Evolutionary conservation across 2,113 vertebrate species (phyloP).

Genomic region (Limnothrissa miodon): DNA sequence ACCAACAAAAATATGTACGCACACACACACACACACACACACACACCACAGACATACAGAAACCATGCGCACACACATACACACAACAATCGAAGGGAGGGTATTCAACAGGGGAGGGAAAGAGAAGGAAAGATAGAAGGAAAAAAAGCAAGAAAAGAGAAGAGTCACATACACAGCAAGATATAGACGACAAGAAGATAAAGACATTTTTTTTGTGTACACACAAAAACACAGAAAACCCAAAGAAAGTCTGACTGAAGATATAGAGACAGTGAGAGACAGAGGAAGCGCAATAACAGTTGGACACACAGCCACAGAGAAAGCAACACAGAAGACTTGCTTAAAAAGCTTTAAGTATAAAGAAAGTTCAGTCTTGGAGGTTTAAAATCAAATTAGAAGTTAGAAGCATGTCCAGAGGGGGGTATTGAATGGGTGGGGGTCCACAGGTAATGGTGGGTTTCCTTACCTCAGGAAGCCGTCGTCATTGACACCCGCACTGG

Average conservation of each 20-base stretch:
- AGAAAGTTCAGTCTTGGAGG: neutral
- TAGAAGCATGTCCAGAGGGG: neutral
- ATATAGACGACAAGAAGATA: constrained; percentile 58
- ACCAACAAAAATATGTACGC: constrained; percentile 55
- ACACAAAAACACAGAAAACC: constrained; percentile 53
- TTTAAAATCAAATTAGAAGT: neutral
- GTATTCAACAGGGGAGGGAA: constrained; percentile 53
- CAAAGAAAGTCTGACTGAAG: constrained; percentile 11
- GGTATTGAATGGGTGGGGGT: neutral
- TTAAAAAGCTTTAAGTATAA: neutral
- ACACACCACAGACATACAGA: constrained; percentile 52
- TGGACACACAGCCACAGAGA: constrained; percentile 31
- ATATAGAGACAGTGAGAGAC: constrained; percentile 31
- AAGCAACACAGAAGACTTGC: neutral
- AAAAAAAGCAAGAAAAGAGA: constrained; percentile 60
- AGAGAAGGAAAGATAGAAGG: constrained; percentile 54
- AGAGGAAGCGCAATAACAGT: constrained; percentile 34
- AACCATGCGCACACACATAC: constrained; percentile 59
- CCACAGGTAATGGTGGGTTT: constrained; percentile 49
- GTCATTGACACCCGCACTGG: constrained; percentile 75
- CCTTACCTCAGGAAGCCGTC: constrained; percentile 92
- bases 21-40: constrained; percentile 53
- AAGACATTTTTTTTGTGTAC: neutral
- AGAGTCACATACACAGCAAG: constrained; percentile 73
- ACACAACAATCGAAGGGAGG: constrained; percentile 45